Base-by-base conservation (phyloP, 1,140 invertebrate genomes). In the Cydia strobilella region DNA sequence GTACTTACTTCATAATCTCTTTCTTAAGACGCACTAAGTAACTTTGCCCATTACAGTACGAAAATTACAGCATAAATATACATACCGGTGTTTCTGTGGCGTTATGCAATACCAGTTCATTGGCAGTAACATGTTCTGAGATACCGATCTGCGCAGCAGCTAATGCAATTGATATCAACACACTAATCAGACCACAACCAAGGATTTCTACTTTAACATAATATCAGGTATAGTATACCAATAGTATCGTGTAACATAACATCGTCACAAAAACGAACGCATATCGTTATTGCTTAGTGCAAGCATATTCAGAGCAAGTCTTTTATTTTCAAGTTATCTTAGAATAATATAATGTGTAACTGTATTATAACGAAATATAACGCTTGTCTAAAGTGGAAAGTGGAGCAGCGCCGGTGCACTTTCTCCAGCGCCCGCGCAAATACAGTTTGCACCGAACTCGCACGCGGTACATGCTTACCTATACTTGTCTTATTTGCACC, bases 351-450 rank as follows among this genome's bases (percentile, higher is more conserved):
- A 69, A 75, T 35, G 31, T 63, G 72, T 74, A 74, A 69, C 72
- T 39, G 74, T 54, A 76, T 73, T 69, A 72, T 76, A 74, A 12
- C 54, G n/a, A 59, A 65, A 73, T 74, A 76, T 79, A 69, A 79
- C 80, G 76, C 79, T 81, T 75, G 80, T 78, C 75, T 82, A 76
- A 78, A 80, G 84, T 86, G 82, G 85, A 90, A 91, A 91, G 89
- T 91, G 77, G 90, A 89, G 83, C 90, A 77, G 79, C 77, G 77
- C 77, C 80, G 77, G 77, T 86, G 85, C 82, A 89, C 90, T 90
- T 90, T 91, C 90, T 90, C 89, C 84, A 66, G 73, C 75, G 83
- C 82, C 81, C 77, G 83, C 84, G 81, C 79, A 83, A 82, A 74
- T 76, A 75, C 77, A 79, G 78, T 79, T 75, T 81, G 77, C 62